A percentile compares a stretch with the other conserved stretches of the same genome.
These are phyloP conservation scores for Rhynchomys soricoides DNA, from an alignment of 2,113 vertebrate genomes.

Conservation along the genomic window DNA sequence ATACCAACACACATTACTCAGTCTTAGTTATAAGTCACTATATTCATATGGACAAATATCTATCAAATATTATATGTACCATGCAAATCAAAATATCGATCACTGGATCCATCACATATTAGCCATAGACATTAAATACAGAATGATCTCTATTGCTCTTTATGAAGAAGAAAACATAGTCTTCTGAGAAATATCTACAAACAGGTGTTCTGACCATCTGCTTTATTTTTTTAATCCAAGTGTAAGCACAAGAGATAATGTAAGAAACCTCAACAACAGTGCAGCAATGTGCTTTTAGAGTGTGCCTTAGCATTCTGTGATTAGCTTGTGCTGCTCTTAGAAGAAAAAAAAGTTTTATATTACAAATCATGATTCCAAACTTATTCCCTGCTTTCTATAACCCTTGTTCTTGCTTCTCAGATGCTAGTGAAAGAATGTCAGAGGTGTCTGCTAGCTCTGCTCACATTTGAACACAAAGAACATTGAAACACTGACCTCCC, in stretches of 20 bases:
- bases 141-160: constrained; percentile 1
- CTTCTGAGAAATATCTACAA: constrained; percentile 4
- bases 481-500: background rate
- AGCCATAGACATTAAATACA: constrained; percentile 11
- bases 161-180: constrained; percentile 3
- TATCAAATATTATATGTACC: background rate
- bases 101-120: background rate
- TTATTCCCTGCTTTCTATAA: background rate
- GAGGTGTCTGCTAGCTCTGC: background rate
- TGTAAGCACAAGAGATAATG: background rate
- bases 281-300: background rate
- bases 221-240: constrained; percentile 28
- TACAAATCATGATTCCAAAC: background rate
- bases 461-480: background rate
- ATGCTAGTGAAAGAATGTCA: background rate
- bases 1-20: background rate
- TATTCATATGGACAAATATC: constrained; percentile 7
- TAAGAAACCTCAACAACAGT: background rate
- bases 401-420: constrained; percentile 1
- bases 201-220: background rate
- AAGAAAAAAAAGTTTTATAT: background rate
- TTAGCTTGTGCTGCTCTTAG: background rate
- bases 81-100: constrained; percentile 51
- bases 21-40: constrained; percentile 43
- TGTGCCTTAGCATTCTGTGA: background rate